Evolutionary conservation across 2,888 invertebrate species (phyloP).

Genomic region (Tanypteryx hageni): DNA sequence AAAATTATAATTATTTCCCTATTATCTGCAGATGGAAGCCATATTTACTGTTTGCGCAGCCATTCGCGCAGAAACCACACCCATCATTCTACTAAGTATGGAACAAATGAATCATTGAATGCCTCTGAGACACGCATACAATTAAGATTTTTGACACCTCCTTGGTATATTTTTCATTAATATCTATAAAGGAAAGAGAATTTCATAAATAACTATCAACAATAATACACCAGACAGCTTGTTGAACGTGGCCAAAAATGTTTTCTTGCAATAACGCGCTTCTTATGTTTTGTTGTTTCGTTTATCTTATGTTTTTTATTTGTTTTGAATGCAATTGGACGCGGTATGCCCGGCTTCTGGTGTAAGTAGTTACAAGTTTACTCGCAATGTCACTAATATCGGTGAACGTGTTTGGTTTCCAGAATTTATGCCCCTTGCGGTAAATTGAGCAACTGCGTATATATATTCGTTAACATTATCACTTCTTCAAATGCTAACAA

Average conservation of each 20-base stretch:
- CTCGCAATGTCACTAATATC: neutral
- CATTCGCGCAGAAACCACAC: conserved; percentile 66
- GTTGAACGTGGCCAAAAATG: conserved; percentile 62
- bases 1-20: conserved; percentile 60
- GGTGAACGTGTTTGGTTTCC: neutral
- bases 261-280: conserved; percentile 44
- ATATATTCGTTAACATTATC: neutral
- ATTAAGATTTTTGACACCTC: neutral
- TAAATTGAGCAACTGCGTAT: neutral
- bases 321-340: conserved; percentile 43
- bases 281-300: conserved; percentile 50
- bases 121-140: neutral
- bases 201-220: conserved; percentile 8
- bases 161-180: neutral
- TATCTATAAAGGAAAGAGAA: neutral
- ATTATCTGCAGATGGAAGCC: conserved; percentile 65
- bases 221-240: neutral
- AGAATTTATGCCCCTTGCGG: neutral
- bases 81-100: conserved; percentile 64
- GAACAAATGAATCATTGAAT: conserved; percentile 58
- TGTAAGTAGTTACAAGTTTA: conserved; percentile 16
- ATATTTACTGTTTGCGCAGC: conserved; percentile 66
- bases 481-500: conserved; percentile 41
- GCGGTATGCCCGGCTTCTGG: neutral
- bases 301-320: conserved; percentile 43